A percentile compares a stretch with the other conserved stretches of the same genome.
Conservation (phyloP, 2,113 vertebrate genomes). For the Smithornis capensis region DNA sequence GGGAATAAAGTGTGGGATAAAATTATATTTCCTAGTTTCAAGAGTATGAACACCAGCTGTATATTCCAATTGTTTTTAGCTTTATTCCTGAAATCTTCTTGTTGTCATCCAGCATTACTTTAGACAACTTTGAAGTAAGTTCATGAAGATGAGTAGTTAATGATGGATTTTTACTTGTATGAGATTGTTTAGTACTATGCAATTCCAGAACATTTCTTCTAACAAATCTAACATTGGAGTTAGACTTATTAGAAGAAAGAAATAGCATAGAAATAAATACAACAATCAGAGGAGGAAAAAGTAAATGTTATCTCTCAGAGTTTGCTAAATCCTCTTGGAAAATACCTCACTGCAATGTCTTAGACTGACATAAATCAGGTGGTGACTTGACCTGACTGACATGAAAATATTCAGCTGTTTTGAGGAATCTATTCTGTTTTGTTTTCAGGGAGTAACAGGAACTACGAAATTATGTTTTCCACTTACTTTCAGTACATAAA, state of each 20-base stretch:
- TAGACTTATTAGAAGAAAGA: neutral
- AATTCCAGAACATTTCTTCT: too few relatives aligned
- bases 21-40: neutral
- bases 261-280: neutral
- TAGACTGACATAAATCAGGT: neutral
- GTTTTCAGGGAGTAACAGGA: neutral
- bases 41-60: neutral
- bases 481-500: neutral
- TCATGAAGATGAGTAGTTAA: neutral
- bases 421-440: neutral
- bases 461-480: neutral
- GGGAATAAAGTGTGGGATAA: neutral
- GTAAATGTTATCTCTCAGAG: neutral
- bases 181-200: neutral
- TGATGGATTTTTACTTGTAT: neutral
- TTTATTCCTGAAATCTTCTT: neutral
- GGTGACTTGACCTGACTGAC: neutral
- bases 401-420: neutral
- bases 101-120: neutral
- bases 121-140: neutral
- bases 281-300: neutral
- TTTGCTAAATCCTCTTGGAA: neutral
- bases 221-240: accelerated
- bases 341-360: neutral
- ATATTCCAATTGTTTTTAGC: neutral